Conservation (phyloP, 2,797 vertebrate genomes). For the Coendou prehensilis region DNA sequence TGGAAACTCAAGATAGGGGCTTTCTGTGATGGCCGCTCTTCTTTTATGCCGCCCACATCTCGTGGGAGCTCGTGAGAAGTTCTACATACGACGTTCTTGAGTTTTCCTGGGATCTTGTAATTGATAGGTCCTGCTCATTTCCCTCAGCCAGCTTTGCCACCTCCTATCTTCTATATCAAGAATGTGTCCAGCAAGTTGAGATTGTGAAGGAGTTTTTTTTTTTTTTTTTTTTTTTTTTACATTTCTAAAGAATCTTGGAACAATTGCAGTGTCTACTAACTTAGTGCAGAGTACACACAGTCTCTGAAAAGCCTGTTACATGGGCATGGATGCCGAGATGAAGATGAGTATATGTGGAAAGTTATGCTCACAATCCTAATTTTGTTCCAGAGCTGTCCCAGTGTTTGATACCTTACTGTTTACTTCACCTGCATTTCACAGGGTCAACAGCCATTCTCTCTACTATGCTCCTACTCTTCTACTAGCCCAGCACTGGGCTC, state of each 20-base stretch:
- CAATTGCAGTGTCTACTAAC: background rate
- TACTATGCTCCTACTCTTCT: slow-evolving; percentile 1
- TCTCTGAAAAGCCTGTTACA: background rate
- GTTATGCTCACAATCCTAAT: background rate
- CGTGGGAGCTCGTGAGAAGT: background rate
- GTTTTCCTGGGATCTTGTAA: background rate
- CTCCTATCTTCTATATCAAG: background rate
- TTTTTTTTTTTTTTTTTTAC: background rate
- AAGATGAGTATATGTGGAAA: background rate
- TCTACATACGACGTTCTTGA: background rate
- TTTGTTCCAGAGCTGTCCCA: background rate
- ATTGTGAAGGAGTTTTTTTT: background rate
- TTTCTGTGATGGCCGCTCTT: background rate
- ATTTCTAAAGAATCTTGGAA: slow-evolving; percentile 33
- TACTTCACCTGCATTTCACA: background rate
- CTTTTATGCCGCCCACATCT: background rate
- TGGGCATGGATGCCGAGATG: background rate
- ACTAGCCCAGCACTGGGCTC: background rate
- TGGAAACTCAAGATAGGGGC: background rate
- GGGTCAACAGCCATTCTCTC: slow-evolving; percentile 16
- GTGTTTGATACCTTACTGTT: background rate
- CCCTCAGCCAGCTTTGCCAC: background rate
- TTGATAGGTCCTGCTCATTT: background rate
- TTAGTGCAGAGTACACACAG: background rate
- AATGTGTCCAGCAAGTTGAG: background rate